Evolutionary conservation across 2,888 invertebrate genomes (phyloP).

Genomic region (Rhagophthalmus giganteus): DNA sequence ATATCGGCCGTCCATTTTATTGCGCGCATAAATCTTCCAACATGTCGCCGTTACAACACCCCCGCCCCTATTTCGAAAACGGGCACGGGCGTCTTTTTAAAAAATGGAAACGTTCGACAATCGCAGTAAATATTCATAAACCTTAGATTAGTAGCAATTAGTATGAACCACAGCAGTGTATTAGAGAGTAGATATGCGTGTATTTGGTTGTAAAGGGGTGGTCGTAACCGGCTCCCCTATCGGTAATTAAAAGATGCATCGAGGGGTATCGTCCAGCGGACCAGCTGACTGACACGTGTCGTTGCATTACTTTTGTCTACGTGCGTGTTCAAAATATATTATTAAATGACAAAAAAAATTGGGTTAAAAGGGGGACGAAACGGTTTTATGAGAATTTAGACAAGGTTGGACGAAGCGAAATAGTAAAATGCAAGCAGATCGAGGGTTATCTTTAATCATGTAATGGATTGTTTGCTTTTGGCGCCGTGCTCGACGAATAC

Average conservation of each 20-base stretch:
- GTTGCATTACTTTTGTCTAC: constrained; percentile 10
- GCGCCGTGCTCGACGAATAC: constrained; percentile 4
- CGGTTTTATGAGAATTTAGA: too few relatives aligned
- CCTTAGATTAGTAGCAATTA: constrained; percentile 39
- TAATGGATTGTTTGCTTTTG: constrained; percentile 13
- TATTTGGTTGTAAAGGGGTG: constrained; percentile 35
- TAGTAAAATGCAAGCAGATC: constrained; percentile 2
- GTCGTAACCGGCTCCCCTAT: constrained; percentile 19
- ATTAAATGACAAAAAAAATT: constrained; percentile 11
- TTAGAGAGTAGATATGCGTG: constrained; percentile 41
- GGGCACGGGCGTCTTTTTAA: too few relatives aligned
- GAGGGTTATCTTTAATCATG: constrained; percentile 16
- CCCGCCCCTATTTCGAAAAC: too few relatives aligned
- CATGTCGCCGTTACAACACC: too few relatives aligned
- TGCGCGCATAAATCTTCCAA: too few relatives aligned
- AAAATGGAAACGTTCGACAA: too few relatives aligned
- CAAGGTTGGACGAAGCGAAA: too few relatives aligned
- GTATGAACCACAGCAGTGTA: constrained; percentile 36
- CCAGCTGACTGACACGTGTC: constrained; percentile 28
- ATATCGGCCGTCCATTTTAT: too few relatives aligned
- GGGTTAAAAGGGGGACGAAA: constrained; percentile 3
- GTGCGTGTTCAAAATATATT: constrained; percentile 2
- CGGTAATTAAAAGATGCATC: constrained; percentile 40
- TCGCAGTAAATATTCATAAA: constrained; percentile 41
- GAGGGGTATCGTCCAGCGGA: constrained; percentile 28